phyloP scores from a whole-genome alignment of 23 tunicate genomes.

The Halocynthia roretzi region DNA sequence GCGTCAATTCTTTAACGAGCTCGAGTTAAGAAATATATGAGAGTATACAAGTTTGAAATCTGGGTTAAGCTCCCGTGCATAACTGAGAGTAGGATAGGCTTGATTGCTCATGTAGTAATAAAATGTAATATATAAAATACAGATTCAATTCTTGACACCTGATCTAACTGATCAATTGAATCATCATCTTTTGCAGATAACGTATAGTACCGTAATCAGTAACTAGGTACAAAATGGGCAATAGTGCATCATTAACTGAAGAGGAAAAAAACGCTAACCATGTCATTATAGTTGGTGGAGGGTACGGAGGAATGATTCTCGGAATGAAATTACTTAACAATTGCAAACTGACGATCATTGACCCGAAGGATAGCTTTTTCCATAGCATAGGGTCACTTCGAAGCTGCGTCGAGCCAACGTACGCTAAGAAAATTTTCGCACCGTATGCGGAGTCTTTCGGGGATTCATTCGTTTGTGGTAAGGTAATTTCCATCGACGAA shows the following conservation, averaged over 20 bases:
- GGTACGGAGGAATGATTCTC: slow-evolving; percentile 6
- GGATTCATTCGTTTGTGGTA: slow-evolving; percentile 40
- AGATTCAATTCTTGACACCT: too few relatives aligned
- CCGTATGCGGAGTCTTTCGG: slow-evolving; percentile 39
- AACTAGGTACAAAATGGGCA: background rate
- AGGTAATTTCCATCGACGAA: slow-evolving; percentile 28
- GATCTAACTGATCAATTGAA: too few relatives aligned
- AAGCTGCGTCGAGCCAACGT: background rate
- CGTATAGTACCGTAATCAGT: too few relatives aligned
- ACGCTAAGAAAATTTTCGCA: slow-evolving; percentile 33
- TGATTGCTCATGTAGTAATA: too few relatives aligned
- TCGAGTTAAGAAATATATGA: too few relatives aligned
- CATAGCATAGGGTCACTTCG: slow-evolving; percentile 16
- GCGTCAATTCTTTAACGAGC: too few relatives aligned
- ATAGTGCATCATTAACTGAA: slow-evolving; percentile 1
- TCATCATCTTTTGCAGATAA: too few relatives aligned
- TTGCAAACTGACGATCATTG: slow-evolving; percentile 1
- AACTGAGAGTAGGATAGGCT: too few relatives aligned
- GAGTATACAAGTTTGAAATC: too few relatives aligned
- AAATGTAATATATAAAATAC: too few relatives aligned
- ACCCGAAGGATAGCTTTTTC: slow-evolving; percentile 17
- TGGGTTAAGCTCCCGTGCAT: too few relatives aligned
- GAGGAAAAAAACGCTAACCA: background rate
- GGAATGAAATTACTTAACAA: background rate
- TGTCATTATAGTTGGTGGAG: slow-evolving; percentile 20